These are phyloP conservation scores for Conger conger DNA, from an alignment of 2,113 vertebrate species.

Conservation along the genomic window DNA sequence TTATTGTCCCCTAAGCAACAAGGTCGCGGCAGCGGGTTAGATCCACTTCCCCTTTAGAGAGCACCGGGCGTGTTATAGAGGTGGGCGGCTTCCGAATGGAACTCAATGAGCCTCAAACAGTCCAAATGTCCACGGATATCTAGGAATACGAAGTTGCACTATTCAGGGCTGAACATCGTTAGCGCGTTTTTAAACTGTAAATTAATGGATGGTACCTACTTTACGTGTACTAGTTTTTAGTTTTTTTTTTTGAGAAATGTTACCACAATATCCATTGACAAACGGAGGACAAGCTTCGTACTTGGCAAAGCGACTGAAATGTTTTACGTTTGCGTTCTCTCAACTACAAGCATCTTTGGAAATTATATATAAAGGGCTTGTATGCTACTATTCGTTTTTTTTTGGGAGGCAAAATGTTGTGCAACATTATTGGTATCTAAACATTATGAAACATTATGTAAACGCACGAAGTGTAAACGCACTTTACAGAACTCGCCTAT, in stretches of 20 bases:
- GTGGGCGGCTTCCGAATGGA: not conserved
- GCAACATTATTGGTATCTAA: not conserved
- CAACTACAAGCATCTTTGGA: not conserved
- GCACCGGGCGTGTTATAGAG: not conserved
- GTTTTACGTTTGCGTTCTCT: not conserved
- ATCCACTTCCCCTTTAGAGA: not conserved
- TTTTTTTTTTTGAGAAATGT: not conserved
- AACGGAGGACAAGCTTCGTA: not conserved
- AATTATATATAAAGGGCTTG: not conserved
- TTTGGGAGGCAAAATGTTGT: not conserved
- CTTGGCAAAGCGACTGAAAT: not conserved
- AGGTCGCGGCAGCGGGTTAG: not conserved
- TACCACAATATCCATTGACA: not conserved
- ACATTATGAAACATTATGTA: not conserved
- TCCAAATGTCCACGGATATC: not conserved
- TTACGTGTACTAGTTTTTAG: too few species aligned
- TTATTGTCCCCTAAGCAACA: not conserved
- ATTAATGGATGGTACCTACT: too few species aligned
- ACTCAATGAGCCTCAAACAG: not conserved
- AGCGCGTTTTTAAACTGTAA: too few species aligned
- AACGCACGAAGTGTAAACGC: not conserved
- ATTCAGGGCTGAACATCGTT: too few species aligned
- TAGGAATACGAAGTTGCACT: too few species aligned
- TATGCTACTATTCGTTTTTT: not conserved
- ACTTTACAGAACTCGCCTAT: not conserved